Conservation (phyloP, 2,888 invertebrate genomes). For the Machimus atricapillus region DNA sequence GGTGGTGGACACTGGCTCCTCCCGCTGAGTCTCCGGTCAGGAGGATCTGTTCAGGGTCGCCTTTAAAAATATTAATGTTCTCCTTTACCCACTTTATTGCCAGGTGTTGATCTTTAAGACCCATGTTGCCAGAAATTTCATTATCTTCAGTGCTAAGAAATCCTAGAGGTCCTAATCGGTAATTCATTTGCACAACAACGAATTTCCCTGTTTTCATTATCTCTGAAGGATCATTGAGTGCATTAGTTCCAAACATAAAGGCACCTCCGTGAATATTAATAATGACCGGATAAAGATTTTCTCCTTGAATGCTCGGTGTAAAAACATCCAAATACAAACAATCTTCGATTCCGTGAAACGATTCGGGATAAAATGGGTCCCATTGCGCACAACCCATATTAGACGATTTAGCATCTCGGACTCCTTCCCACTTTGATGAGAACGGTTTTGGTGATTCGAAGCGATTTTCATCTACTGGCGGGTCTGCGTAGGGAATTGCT, state of each 20-base stretch:
- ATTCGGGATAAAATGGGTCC: slow-evolving; percentile 59
- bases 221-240: slow-evolving; percentile 69
- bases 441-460: slow-evolving; percentile 63
- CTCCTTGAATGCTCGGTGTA: slow-evolving; percentile 63
- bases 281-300: slow-evolving; percentile 67
- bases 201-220: slow-evolving; percentile 60
- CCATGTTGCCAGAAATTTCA: slow-evolving; percentile 73
- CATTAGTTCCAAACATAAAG: slow-evolving; percentile 71
- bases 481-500: slow-evolving; percentile 72
- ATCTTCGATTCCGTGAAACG: slow-evolving; percentile 69
- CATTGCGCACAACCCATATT: slow-evolving; percentile 70
- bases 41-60: slow-evolving; percentile 73
- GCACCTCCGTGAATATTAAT: slow-evolving; percentile 74
- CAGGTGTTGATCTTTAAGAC: slow-evolving; percentile 75
- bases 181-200: slow-evolving; percentile 74
- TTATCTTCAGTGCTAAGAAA: slow-evolving; percentile 78
- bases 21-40: slow-evolving; percentile 77
- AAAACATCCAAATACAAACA: slow-evolving; percentile 72
- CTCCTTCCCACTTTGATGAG: slow-evolving; percentile 50
- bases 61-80: slow-evolving; percentile 75
- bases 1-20: slow-evolving; percentile 77
- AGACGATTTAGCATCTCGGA: slow-evolving; percentile 66
- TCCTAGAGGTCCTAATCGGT: slow-evolving; percentile 75
- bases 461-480: slow-evolving; percentile 69
- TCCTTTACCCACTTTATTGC: slow-evolving; percentile 74